Evolutionary conservation across 1,140 invertebrate species (phyloP).

Genomic region (Polypedilum pembai): DNA sequence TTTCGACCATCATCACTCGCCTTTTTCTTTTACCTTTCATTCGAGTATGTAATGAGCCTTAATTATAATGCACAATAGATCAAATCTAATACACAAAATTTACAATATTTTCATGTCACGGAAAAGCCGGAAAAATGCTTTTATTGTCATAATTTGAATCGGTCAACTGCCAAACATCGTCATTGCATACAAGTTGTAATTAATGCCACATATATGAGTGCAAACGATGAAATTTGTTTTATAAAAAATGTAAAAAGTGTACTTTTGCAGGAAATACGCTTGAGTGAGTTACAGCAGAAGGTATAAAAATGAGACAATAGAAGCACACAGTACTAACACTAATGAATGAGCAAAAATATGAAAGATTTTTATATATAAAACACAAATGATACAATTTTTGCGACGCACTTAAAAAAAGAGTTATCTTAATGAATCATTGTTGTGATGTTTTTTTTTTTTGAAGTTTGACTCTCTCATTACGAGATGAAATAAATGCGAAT

Average conservation of each 20-base stretch:
- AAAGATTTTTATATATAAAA: not conserved
- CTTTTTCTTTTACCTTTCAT: not conserved
- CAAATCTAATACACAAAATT: no score
- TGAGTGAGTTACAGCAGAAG: constrained; percentile 24
- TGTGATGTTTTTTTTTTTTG: no score
- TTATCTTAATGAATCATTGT: no score
- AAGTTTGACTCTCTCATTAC: no score
- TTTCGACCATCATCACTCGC: not conserved
- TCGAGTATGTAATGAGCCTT: not conserved
- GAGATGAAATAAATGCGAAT: not conserved
- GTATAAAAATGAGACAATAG: not conserved
- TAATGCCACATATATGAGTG: not conserved
- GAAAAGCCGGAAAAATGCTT: no score
- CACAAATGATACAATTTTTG: not conserved
- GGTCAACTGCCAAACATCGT: not conserved
- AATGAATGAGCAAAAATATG: constrained; percentile 1
- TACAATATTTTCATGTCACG: no score
- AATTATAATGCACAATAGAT: not conserved
- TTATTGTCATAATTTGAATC: no score
- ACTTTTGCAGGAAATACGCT: constrained; percentile 1
- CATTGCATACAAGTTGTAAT: constrained; percentile 1
- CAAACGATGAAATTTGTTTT: constrained; percentile 1
- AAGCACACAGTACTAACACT: not conserved
- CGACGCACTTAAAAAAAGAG: not conserved
- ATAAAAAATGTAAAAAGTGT: constrained; percentile 11